phyloP scores from a whole-genome alignment of 2,113 vertebrate species.

The Epinephelus fuscoguttatus region DNA sequence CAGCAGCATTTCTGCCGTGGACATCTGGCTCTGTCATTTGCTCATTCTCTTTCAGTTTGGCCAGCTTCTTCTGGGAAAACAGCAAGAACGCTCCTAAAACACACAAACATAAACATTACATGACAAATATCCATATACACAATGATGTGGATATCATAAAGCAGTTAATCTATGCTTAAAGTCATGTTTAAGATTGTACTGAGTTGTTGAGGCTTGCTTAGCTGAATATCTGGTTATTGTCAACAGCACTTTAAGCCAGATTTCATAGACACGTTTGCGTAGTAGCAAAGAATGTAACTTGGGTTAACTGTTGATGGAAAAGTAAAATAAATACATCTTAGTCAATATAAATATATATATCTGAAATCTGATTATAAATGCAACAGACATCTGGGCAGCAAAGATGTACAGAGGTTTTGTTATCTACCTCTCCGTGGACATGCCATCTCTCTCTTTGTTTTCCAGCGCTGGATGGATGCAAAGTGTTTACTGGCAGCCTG shows the following conservation, averaged over 20 bases:
- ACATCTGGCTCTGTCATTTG: conserved; percentile 20
- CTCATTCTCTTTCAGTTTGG: conserved; percentile 78
- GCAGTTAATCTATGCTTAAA: too few species aligned
- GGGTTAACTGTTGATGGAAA: too few species aligned
- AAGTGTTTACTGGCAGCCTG: conserved; percentile 85
- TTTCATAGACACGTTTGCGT: too few species aligned
- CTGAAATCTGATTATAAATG: not conserved
- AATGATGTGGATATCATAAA: too few species aligned
- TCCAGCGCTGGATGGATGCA: conserved; percentile 90
- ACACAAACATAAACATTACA: conserved; percentile 3
- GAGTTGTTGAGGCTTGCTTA: too few species aligned
- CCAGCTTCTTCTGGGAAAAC: conserved; percentile 90
- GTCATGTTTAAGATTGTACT: too few species aligned
- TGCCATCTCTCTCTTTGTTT: conserved; percentile 78
- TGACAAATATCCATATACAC: not conserved
- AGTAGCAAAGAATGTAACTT: too few species aligned
- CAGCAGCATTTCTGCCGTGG: conserved; percentile 79
- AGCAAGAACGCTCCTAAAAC: conserved; percentile 85
- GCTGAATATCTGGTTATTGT: too few species aligned
- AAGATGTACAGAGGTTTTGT: not conserved
- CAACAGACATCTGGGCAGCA: not conserved
- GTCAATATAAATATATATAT: not conserved
- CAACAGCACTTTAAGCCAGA: too few species aligned
- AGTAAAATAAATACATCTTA: too few species aligned
- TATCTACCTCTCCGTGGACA: conserved; percentile 82